A percentile compares a stretch with the other conserved stretches of the same genome.
phyloP scores from a whole-genome alignment of 2,113 vertebrate species.

The Clarias batrachus region DNA sequence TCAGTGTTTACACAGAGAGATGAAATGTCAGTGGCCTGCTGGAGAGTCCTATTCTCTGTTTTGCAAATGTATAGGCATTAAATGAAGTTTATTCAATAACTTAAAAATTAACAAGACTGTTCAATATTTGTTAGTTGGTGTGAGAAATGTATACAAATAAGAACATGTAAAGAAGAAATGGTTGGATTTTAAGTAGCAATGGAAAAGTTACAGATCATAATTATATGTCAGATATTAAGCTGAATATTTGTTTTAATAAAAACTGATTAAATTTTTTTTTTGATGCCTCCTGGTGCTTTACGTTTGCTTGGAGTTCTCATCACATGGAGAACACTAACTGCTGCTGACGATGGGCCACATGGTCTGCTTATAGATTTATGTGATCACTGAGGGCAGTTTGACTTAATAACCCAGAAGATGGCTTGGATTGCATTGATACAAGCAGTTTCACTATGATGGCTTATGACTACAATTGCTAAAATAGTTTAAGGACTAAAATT shows the following conservation, averaged over 20 bases:
- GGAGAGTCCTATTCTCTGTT: not conserved
- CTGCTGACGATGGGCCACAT: no score
- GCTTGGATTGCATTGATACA: no score
- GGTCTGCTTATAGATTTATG: no score
- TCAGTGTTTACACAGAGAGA: slow-evolving; percentile 65
- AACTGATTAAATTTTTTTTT: not conserved
- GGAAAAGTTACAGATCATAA: not conserved
- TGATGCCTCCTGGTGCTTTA: no score
- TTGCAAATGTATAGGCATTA: not conserved
- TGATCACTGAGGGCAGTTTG: no score
- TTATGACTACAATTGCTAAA: no score
- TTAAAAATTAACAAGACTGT: not conserved
- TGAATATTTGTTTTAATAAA: not conserved
- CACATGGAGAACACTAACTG: no score
- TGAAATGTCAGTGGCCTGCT: not conserved
- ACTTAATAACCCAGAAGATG: no score
- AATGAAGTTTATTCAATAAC: slow-evolving; percentile 20
- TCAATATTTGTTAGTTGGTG: not conserved
- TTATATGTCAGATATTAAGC: not conserved
- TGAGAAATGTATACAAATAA: not conserved
- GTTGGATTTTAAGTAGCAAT: not conserved
- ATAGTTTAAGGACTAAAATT: no score
- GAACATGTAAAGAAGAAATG: no score
- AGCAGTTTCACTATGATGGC: no score
- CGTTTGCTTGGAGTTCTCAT: no score